phyloP scores from a whole-genome alignment of 2,797 vertebrate species.

The Dromococcyx pavoninus region DNA sequence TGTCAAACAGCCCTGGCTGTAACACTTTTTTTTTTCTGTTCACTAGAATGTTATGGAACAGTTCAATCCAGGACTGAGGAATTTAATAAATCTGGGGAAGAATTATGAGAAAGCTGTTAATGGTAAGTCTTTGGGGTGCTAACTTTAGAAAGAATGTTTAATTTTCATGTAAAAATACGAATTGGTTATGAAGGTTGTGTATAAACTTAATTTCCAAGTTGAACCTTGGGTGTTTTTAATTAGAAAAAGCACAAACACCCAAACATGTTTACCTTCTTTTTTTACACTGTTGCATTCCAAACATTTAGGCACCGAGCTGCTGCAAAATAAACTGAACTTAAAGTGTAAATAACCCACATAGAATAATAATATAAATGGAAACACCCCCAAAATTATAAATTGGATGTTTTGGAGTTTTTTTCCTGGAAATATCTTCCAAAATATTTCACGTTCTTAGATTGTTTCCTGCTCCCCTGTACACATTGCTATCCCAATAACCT shows the following conservation, averaged over 20 bases:
- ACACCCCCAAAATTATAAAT: background rate
- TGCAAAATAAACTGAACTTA: background rate
- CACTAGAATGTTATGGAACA: conserved; percentile 97
- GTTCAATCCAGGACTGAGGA: conserved; percentile 94
- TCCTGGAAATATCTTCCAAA: background rate
- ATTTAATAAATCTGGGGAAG: conserved; percentile 96
- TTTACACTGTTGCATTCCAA: background rate
- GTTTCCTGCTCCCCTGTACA: background rate
- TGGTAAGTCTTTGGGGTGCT: conserved; percentile 80
- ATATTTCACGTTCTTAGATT: background rate
- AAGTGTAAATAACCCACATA: background rate
- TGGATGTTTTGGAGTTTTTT: background rate
- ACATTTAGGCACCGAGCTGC: background rate
- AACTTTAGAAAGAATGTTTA: background rate
- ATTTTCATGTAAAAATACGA: background rate
- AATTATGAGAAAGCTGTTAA: conserved; percentile 95
- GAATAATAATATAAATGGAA: background rate
- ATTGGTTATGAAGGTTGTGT: background rate
- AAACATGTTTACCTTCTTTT: background rate
- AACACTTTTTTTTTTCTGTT: conserved; percentile 51
- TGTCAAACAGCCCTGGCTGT: background rate
- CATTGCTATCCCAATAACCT: background rate
- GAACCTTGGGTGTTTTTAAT: background rate
- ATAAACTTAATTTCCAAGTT: background rate
- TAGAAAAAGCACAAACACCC: background rate